These are phyloP conservation scores for Sebastes flavidus DNA, from an alignment of 2,797 vertebrate species.

Conservation along the genomic window DNA sequence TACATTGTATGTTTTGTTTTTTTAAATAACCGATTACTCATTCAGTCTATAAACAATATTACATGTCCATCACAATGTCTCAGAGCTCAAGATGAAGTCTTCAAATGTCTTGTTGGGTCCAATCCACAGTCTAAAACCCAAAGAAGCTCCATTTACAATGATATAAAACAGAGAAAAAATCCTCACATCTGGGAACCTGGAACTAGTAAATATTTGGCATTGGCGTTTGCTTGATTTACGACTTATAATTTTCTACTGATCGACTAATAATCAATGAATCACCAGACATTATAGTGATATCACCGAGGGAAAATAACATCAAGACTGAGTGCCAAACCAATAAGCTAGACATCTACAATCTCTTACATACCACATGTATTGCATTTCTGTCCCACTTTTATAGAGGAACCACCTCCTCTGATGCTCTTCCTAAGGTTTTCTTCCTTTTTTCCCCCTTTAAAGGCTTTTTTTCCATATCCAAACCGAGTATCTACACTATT, in stretches of 20 bases:
- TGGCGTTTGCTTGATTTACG: background rate
- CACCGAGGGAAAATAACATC: background rate
- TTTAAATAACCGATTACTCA: background rate
- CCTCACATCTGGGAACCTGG: background rate
- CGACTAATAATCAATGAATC: background rate
- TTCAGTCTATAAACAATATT: background rate
- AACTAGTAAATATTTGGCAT: background rate
- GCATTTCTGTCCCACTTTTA: background rate
- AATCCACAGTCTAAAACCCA: background rate
- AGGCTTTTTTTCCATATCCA: background rate
- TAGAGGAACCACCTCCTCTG: background rate
- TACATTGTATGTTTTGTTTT: background rate
- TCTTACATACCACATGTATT: background rate
- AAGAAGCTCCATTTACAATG: background rate
- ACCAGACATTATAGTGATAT: background rate
- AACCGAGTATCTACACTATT: background rate
- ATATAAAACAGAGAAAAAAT: background rate
- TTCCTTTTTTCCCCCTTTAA: rapidly evolving
- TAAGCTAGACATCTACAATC: background rate
- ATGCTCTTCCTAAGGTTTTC: background rate
- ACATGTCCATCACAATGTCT: too few species aligned
- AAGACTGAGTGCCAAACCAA: too few species aligned
- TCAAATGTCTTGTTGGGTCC: background rate
- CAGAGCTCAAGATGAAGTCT: background rate
- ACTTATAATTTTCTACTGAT: background rate